Evolutionary conservation across 1,140 invertebrate genomes (phyloP), one percentile per base, ranked within the genome.

Genomic region (Gonioctena quinquepunctata): DNA sequence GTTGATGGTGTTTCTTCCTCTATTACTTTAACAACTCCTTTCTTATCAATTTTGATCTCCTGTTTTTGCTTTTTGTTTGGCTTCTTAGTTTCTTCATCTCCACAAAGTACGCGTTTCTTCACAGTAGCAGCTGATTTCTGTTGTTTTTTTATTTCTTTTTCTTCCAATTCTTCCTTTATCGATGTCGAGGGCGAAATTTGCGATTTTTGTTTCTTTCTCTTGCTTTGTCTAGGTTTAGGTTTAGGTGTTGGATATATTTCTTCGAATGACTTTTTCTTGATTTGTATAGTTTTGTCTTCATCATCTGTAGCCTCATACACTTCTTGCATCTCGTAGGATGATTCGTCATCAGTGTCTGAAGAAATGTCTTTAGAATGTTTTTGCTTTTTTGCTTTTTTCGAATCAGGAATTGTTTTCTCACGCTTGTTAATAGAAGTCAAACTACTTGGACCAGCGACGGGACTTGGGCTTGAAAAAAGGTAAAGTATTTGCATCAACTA

Each of bases 101-200:
- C 49, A 50, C 49, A 3, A 50, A 50, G 49, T 50, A 5, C 49
- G n/a, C 49, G 49, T 50, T 50, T 50, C n/a, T 50, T 50, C 4
- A 50, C 49, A 50, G 49, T 50, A 19, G 18, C 18, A 50, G 49
- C 49, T 50, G 18, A 3, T 50, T 50, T 50, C 49, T 50, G 4
- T n/a, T 50, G 18, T 50, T 50, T 8, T 50, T n/a, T n/a, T 50
- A 50, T 16, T 50, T 50, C 49, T n/a, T 50, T 50, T 19, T 50
- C 49, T 50, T 50, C n/a, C 49, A 50, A 50, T 19, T 50, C 49
- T 50, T n/a, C 49, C n/a, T 50, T 50, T n/a, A 50, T 50, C n/a
- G 49, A n/a, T 50, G 49, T 50, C 18, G 18, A 50, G 49, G 49
- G 4, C 49, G n/a, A n/a, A 13, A 50, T 50, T 50, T 50, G 4